Conservation (phyloP, 2,113 vertebrate genomes). For the Shinisaurus crocodilurus region DNA sequence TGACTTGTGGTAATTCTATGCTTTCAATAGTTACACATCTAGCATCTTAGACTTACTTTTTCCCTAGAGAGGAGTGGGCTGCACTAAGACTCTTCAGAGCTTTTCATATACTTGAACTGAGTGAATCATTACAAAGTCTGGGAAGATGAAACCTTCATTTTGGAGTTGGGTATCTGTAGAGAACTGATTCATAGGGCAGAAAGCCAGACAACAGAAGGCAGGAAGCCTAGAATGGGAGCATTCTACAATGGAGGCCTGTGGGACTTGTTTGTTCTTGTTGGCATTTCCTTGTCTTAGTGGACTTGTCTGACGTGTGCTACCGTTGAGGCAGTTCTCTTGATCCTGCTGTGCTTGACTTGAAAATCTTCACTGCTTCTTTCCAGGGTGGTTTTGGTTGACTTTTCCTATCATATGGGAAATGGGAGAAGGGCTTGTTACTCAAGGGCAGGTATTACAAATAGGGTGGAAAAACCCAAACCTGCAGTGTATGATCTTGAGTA, state of each 20-base stretch:
- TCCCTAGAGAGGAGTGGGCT: slow-evolving; percentile 35
- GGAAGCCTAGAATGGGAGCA: slow-evolving; percentile 53
- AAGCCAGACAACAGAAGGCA: slow-evolving; percentile 58
- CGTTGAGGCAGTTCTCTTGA: too few species aligned
- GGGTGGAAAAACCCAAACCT: not conserved
- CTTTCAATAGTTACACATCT: not conserved
- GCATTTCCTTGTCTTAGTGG: slow-evolving; percentile 6
- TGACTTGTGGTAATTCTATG: not conserved
- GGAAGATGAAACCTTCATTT: slow-evolving; percentile 50
- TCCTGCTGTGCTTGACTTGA: not conserved
- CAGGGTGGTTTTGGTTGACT: slow-evolving; percentile 24
- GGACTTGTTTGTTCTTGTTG: slow-evolving; percentile 61
- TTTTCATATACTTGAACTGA: slow-evolving; percentile 4
- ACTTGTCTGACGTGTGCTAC: slow-evolving; percentile 32
- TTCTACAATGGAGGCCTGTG: slow-evolving; percentile 39
- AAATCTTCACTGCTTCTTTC: slow-evolving; percentile 26
- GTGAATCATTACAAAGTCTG: slow-evolving; percentile 35
- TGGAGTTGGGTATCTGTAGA: slow-evolving; percentile 31
- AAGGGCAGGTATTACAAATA: not conserved
- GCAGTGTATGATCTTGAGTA: too few species aligned
- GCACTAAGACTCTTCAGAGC: slow-evolving; percentile 18
- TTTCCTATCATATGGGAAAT: not conserved
- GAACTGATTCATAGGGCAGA: slow-evolving; percentile 47
- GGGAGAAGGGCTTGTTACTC: not conserved
- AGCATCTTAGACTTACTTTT: slow-evolving; percentile 31